These are phyloP conservation scores for Helogale parvula DNA, from an alignment of 2,113 vertebrate genomes.

Conservation along the genomic window DNA sequence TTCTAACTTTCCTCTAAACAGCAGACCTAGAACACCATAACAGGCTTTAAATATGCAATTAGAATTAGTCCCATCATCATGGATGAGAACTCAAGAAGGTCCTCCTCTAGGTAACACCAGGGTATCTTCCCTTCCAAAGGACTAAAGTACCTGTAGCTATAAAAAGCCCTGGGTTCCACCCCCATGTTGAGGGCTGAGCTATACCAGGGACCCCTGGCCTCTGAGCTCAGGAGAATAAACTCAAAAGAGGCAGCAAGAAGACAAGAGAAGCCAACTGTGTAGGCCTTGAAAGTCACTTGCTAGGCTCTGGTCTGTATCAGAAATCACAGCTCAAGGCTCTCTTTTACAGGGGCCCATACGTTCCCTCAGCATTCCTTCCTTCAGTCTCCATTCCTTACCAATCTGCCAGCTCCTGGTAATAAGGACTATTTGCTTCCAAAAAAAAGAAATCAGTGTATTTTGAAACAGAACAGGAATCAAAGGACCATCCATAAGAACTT, in stretches of 20 bases:
- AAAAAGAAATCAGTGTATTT: slow-evolving; percentile 26
- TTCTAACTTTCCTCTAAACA: slow-evolving; percentile 7
- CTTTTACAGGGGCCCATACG: not conserved
- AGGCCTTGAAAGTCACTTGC: not conserved
- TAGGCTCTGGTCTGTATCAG: not conserved
- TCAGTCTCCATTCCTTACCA: not conserved
- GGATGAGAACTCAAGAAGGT: not conserved
- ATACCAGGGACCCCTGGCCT: not conserved
- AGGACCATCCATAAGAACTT: not conserved
- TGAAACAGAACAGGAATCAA: slow-evolving; percentile 4
- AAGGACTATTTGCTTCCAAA: not conserved
- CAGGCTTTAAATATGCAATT: slow-evolving; percentile 17
- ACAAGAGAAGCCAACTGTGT: slow-evolving; percentile 10
- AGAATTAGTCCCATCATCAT: slow-evolving; percentile 19
- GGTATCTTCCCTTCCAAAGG: slow-evolving; percentile 4
- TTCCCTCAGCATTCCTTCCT: not conserved
- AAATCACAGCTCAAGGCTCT: not conserved
- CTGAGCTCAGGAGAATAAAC: slow-evolving; percentile 32
- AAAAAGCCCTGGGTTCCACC: not conserved
- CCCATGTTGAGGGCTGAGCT: not conserved
- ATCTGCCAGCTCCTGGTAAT: not conserved
- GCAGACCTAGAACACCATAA: not conserved
- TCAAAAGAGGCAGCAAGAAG: slow-evolving; percentile 34
- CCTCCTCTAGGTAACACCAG: not conserved
- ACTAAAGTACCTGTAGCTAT: not conserved